These are phyloP conservation scores for Cyanistes caeruleus DNA, from an alignment of 2,113 vertebrate species.

Conservation along the genomic window DNA sequence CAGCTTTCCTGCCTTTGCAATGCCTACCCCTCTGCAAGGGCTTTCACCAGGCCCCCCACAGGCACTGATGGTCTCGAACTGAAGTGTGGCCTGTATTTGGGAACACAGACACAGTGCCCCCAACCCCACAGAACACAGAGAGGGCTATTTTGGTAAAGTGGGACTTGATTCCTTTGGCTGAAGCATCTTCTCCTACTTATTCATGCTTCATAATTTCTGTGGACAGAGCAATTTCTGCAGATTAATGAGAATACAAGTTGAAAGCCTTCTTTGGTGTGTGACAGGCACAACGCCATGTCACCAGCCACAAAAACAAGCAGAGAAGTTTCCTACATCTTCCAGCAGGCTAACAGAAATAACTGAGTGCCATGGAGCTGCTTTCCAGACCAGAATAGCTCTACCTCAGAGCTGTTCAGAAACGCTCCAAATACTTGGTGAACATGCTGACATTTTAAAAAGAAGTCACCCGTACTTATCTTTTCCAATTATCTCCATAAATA, in stretches of 20 bases:
- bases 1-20: neutral
- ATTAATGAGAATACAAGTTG: neutral
- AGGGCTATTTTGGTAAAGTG: neutral
- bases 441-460: neutral
- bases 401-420: neutral
- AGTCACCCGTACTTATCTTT: neutral
- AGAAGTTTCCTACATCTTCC: neutral
- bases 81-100: neutral
- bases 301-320: neutral
- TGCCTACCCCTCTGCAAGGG: neutral
- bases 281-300: neutral
- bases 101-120: neutral
- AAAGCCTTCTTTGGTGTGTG: neutral
- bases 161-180: neutral
- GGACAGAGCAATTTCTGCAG: neutral
- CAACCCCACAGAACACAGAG: rapidly evolving
- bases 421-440: neutral
- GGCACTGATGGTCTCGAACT: neutral
- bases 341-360: neutral
- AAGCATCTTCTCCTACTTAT: neutral
- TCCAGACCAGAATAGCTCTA: neutral
- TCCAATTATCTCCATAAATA: neutral
- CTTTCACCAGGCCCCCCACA: neutral
- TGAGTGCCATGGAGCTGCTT: neutral
- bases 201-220: neutral